Percentiles rank a stretch among this genome's conserved stretches.
Evolutionary conservation across 1,140 invertebrate genomes (phyloP).

Genomic region (Anoplophora glabripennis): DNA sequence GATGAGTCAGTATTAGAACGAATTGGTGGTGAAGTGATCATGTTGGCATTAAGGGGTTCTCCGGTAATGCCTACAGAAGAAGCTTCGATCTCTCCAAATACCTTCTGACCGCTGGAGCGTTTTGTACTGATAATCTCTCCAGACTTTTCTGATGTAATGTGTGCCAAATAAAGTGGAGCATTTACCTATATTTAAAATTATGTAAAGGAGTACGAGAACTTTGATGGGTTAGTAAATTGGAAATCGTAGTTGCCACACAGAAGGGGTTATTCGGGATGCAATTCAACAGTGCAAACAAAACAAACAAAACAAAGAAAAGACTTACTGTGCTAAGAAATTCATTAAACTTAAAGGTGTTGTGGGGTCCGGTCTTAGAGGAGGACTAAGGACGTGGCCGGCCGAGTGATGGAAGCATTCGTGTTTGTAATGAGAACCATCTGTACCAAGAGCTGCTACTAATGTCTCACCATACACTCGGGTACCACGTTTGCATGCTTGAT

Average conservation of each 20-base stretch:
- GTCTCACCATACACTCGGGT: conserved; percentile 86
- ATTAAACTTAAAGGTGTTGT: conserved; percentile 79
- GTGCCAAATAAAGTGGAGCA: conserved; percentile 70
- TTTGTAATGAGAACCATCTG: conserved; percentile 73
- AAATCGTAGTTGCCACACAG: background rate
- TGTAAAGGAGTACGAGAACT: background rate
- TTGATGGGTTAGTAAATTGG: background rate
- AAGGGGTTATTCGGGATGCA: background rate
- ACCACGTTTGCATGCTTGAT: conserved; percentile 66
- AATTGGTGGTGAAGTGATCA: conserved; percentile 76
- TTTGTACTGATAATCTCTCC: conserved; percentile 58
- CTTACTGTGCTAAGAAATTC: conserved; percentile 83
- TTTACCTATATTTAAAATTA: conserved; percentile 49
- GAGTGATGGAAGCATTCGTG: conserved; percentile 84
- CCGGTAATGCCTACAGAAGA: conserved; percentile 68
- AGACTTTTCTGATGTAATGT: conserved; percentile 71
- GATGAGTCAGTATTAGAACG: conserved; percentile 75
- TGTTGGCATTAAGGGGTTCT: conserved; percentile 53
- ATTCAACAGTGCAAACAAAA: conserved; percentile 4
- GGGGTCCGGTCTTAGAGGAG: conserved; percentile 83
- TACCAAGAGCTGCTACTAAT: conserved; percentile 82
- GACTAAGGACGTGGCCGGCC: conserved; percentile 87
- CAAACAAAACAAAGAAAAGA: conserved; percentile 34
- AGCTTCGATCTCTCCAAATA: conserved; percentile 80
- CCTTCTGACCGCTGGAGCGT: conserved; percentile 42